Conservation (phyloP, 2,797 vertebrate species). For the Semaprochilodus insignis region DNA sequence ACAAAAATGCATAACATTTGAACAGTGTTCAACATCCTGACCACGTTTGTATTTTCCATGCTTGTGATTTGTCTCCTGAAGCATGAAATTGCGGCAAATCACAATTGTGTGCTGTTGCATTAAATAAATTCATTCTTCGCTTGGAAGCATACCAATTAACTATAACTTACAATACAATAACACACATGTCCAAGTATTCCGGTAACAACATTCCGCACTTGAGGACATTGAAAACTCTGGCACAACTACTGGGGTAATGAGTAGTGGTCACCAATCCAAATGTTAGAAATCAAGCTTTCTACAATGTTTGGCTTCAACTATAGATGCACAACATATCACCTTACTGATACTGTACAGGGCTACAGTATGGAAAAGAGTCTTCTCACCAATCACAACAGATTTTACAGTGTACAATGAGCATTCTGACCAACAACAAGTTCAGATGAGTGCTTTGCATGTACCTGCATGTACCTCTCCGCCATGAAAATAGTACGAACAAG, state of each 20-base stretch:
- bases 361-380: background rate
- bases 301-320: no score
- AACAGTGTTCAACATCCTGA: slow-evolving; percentile 20
- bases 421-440: no score
- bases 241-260: background rate
- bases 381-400: no score
- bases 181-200: background rate
- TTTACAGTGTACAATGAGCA: no score
- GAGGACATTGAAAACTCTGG: background rate
- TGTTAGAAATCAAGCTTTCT: background rate
- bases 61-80: background rate
- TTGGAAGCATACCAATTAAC: slow-evolving; percentile 2
- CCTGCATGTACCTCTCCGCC: no score
- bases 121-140: background rate
- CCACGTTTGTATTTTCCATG: background rate
- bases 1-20: slow-evolving; percentile 31
- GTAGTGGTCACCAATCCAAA: background rate
- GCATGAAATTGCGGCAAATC: background rate
- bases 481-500: no score
- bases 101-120: background rate
- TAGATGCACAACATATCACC: no score
- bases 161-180: background rate
- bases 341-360: background rate
- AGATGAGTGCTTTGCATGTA: no score
- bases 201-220: background rate